Base-by-base conservation (phyloP, 23 tunicate genomes). In the Halocynthia roretzi region DNA sequence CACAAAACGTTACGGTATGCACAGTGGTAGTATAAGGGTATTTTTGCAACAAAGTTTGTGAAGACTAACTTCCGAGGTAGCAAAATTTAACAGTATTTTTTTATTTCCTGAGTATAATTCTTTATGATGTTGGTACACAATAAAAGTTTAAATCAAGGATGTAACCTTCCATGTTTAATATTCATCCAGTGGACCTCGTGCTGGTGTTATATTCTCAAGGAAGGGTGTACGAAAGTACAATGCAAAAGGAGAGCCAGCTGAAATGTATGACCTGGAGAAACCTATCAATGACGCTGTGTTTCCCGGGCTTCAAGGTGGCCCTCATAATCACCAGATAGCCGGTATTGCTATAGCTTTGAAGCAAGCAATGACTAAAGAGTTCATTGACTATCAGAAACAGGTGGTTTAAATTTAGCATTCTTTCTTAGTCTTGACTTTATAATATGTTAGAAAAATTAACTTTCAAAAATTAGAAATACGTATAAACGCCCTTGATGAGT, bases 241-340 rank as follows among this genome's bases (percentile, higher is more conserved):
- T 14, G 50, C 80, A 7, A 66, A 66, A 0, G 80, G 79, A 50
- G 82, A 82, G 23, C 86, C 90, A 52, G 84, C 79, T 10, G 91
- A 61, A 17, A 88, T 75, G 90, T 96, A 89, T 83, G 83, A 96
- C 64, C 68, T 96, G 67, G 99, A 96, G 61, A 76, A 83, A 56
- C 99, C 99, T 18, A 96, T 96, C 53, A 96, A 96, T 21, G 99
- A 96, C 61, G 99, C 99, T 63, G 83, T 96, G 53, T 96, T 96
- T 78, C 99, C 99, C 53, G 99, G 99, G 7, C 67, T 96, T 56
- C 99, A 96, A 76, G 99, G 99, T 22, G 99, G 99, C 2, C 99
- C 99, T 22, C 99, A 96, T 61, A 96, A 96, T 56, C 99, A 96
- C 65, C 96, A 96, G 8, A 96, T 96, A 53, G 99, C 93, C 48